Evolutionary conservation across 2,797 vertebrate species (phyloP), one percentile per base, ranked within the genome.

Genomic region (Mus spretus): DNA sequence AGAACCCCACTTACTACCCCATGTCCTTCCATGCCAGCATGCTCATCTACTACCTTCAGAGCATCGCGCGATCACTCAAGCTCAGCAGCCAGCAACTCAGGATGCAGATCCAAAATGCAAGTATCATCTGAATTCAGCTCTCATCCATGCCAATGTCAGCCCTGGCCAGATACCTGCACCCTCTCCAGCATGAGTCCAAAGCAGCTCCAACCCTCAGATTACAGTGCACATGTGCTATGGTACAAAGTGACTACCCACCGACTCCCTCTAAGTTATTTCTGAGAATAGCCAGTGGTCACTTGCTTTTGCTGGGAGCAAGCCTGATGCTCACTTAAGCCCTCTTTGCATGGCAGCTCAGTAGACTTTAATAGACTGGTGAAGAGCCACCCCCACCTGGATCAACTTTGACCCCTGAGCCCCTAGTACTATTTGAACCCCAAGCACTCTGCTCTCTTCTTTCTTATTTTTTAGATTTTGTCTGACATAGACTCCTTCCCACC

Each of bases 41-140:
- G 99, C 98, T 99, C 93, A 99, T 99, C 97, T 99, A 99, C 97
- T 99, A 99, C 97, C 99, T 99, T 26, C 99, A 99, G 98, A 99
- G 99, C 96, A 99, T 99, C 86, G 99, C 99, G 34, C 98, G 99
- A 74, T 99, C 99, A 2, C 98, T 99, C 55, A 99, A 99, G 98
- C 99, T 99, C 98, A 99, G 99, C 98, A 99, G 99, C 99, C 99
- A 99, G 97, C 99, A 99, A 98, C 99, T 99, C 96, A 99, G 99
- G 96, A 98, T 99, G 98, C 99, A 99, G 98, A 99, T 99, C n/a
- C 99, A 99, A 98, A 99, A 99, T 0, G 99, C 99, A 98, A 99
- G 99, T 99, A 98, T 3, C 14, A 1, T 19, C 0, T 0, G 7
- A 83, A 40, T 91, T 47, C 2, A 47, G 22, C 57, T 11, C 0